Evolutionary conservation across 2,888 invertebrate genomes (phyloP), one percentile per base, ranked within the genome.

Genomic region (Trissolcus japonicus): DNA sequence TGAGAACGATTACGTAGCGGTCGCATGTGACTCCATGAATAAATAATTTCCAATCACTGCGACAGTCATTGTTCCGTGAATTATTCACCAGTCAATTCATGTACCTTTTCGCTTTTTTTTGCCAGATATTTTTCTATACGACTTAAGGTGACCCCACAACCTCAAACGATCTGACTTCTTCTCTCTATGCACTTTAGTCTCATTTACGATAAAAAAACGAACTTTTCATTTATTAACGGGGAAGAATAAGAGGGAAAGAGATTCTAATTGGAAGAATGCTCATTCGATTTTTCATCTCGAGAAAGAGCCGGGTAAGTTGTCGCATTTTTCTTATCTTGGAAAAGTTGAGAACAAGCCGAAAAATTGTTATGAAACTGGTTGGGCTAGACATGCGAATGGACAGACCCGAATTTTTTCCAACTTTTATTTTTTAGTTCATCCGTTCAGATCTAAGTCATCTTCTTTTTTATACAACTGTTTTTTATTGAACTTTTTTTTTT

Each of bases 1-100:
- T 56, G 59, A 60, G 60, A 60, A 59, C 78, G 72, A 81, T 80
- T 80, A 81, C 81, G 72, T 63, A 60, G 75, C 71, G 67, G 72
- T 66, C 66, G 78, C 74, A 81, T 80, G 81, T 79, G 79, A 80
- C 79, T 79, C 75, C 76, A 68, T 80, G 79, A 80, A 81, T 79
- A 82, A 80, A 76, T 80, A 78, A 81, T 81, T 82, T 80, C 79
- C 80, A 81, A 80, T 82, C 80, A 76, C 76, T 53, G 66, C 74
- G 76, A 76, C 80, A 80, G 79, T 81, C 79, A 80, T 80, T 78
- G 78, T 74, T 69, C 61, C 41, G 55, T 81, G 71, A 80, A 80
- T 80, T 80, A 80, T 82, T 80, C 76, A 81, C 61, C 57, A 61
- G 43, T 43, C 65, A 63, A 76, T 78, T 59, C 76, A 62, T 65